Evolutionary conservation across 2,888 invertebrate species (phyloP).

Genomic region (Standfussiana lucernea): DNA sequence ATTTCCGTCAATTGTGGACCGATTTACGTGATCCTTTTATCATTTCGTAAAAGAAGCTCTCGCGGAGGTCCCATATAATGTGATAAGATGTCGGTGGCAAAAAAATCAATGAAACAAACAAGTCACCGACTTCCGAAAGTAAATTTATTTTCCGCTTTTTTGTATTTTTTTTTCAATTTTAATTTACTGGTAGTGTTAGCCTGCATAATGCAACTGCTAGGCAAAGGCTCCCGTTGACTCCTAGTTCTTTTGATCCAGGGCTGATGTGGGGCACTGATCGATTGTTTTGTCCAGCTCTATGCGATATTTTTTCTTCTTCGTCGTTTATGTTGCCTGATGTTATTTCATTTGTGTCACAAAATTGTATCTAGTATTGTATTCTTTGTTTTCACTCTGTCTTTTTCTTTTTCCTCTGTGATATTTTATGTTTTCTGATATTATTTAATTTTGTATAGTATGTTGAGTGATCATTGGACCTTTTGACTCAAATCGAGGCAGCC

Average conservation of each 20-base stretch:
- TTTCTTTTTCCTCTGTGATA: neutral
- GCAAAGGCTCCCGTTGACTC: neutral
- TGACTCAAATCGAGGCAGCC: conserved; percentile 22
- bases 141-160: no score
- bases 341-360: conserved; percentile 20
- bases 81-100: no score
- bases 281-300: neutral
- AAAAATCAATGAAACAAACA: no score
- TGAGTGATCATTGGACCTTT: neutral
- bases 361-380: conserved; percentile 18
- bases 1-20: neutral
- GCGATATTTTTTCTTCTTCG: neutral
- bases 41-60: no score
- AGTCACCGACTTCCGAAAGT: no score
- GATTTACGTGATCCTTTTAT: neutral
- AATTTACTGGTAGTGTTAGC: neutral
- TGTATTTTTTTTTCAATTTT: neutral
- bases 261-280: neutral
- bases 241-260: neutral
- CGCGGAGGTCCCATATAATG: no score
- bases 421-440: neutral
- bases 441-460: neutral
- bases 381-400: neutral
- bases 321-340: no score
- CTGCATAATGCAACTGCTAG: neutral